Base-by-base conservation (phyloP, 2,797 vertebrate species). In the Phrynocephalus vlangalii region DNA sequence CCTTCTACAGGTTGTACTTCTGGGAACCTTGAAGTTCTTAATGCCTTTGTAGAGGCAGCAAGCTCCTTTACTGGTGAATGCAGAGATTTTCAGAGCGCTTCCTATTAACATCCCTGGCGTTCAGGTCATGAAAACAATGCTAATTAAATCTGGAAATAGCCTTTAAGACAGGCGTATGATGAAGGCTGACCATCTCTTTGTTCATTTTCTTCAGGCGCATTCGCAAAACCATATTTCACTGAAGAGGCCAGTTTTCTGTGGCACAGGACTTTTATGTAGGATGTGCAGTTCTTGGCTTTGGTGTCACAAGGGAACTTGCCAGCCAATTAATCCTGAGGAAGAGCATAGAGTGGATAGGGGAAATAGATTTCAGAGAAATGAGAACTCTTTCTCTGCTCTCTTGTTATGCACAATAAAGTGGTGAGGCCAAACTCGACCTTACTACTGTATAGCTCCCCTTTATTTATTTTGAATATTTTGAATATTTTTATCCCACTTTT, bases 141-240 rank as follows among this genome's bases (percentile, higher is more conserved):
- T 81, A 63, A 73, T 80, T 86, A 73, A 63, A 80, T 86, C 38
- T 73, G 52, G 30, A 86, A 72, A 48, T 80, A 38, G 15, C 60
- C 50, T 24, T 86, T 56, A 79, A 7, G 38, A 56, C 18, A 80
- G 9, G 56, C 9, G 33, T 71, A 86, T 82, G 67, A 13, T 70
- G 63, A 7, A 75, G 0, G 30, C 48, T 56, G 30, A 33, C 60
- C 26, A 56, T 38, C 38, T 38, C 38, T 38, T 38, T 38, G 38
- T 38, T 38, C 38, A 3, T 38, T 38, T 38, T 38, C 38, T 38
- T 38, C 38, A 38, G 38, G 7, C 71, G 67, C 26, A 52, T 79
- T 79, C 76, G 38, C 50, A 33, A 56, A 24, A 72, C 28, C 38
- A 38, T 38, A 38, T 38, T 38, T 38, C 38, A 38, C 38, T 38